Percentiles rank a stretch among this genome's conserved stretches.
These are phyloP conservation scores for Sminthurinus aureus DNA, from an alignment of 2,888 invertebrate species.

Conservation along the genomic window DNA sequence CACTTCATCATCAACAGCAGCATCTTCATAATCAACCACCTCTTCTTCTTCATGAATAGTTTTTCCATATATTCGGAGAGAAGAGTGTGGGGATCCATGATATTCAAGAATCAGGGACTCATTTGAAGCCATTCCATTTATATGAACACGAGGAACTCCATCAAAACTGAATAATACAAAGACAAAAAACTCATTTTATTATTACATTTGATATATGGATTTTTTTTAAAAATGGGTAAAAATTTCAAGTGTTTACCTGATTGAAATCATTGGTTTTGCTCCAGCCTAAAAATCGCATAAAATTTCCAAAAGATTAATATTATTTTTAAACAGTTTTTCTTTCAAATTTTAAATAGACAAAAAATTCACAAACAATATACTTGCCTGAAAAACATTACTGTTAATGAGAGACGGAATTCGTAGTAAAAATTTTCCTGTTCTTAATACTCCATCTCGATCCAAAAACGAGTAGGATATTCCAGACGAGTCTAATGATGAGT, in stretches of 20 bases:
- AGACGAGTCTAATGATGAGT: slow-evolving; percentile 15
- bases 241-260: no score
- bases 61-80: slow-evolving; percentile 8
- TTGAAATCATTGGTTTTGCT: neutral
- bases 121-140: neutral
- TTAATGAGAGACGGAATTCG: slow-evolving; percentile 18
- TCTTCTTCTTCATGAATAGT: neutral
- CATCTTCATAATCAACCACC: neutral
- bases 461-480: slow-evolving; percentile 19
- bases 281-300: no score
- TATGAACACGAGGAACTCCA: slow-evolving; percentile 11
- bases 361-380: neutral
- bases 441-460: neutral
- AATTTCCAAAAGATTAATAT: neutral
- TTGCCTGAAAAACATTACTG: slow-evolving; percentile 28
- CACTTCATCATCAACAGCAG: neutral
- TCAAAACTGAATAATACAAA: no score
- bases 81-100: slow-evolving; percentile 16
- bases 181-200: no score
- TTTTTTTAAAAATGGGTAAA: no score
- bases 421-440: slow-evolving; percentile 20
- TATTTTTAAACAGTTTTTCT: neutral
- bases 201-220: no score
- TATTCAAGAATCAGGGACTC: slow-evolving; percentile 19
- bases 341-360: no score